Conservation (phyloP, 2,113 vertebrate genomes). For the Stigmatopora nigra region DNA sequence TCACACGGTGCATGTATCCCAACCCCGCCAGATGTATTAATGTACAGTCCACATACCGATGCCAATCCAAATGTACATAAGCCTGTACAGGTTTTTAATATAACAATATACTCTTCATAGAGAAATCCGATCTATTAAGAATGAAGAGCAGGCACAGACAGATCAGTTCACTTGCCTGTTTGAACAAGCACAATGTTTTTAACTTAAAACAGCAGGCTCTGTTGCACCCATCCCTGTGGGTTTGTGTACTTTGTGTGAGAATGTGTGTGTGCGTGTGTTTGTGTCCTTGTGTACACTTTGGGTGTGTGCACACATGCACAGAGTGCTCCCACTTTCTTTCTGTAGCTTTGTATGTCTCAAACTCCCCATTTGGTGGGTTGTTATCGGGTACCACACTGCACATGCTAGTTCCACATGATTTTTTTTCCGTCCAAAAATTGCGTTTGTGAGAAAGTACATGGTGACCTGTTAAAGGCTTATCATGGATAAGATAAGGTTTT, state of each 20-base stretch:
- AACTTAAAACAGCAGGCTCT: conserved; percentile 22
- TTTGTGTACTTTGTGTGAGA: background rate
- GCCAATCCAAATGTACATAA: background rate
- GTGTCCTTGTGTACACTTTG: background rate
- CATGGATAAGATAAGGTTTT: too few species aligned
- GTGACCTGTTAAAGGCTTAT: too few species aligned
- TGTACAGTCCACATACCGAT: background rate
- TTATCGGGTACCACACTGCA: conserved; percentile 1
- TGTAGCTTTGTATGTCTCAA: conserved; percentile 12
- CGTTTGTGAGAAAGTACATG: too few species aligned
- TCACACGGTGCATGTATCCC: background rate
- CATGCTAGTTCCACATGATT: background rate
- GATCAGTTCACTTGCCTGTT: conserved; percentile 31
- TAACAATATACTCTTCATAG: background rate
- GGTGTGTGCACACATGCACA: conserved; percentile 4
- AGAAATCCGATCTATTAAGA: background rate
- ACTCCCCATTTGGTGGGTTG: background rate
- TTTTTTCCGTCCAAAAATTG: background rate
- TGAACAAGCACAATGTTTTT: conserved; percentile 38
- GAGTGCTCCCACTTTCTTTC: background rate
- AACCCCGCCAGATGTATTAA: background rate
- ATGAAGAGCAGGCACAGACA: conserved; percentile 12
- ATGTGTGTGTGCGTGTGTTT: background rate
- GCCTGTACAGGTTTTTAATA: background rate
- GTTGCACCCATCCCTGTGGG: conserved; percentile 3